These are phyloP conservation scores for Lota lota DNA, from an alignment of 2,113 vertebrate species.

Conservation along the genomic window DNA sequence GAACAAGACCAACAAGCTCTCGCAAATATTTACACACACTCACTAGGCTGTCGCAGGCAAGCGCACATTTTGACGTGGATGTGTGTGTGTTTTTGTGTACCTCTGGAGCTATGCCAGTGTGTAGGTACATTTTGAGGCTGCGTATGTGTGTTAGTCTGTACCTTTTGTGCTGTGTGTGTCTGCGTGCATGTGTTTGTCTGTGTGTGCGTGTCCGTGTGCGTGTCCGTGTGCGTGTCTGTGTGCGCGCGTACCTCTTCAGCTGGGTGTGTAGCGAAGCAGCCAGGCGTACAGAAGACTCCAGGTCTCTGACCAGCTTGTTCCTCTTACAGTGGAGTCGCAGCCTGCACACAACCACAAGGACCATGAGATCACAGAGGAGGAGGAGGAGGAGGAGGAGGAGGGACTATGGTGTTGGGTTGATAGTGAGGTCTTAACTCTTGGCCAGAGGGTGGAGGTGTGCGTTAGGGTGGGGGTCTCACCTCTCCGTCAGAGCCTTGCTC, in stretches of 20 bases:
- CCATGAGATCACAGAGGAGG: not conserved
- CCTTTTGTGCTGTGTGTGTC: not conserved
- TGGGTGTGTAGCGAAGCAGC: conserved; percentile 82
- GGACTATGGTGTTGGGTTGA: no score
- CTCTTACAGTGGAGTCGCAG: conserved; percentile 88
- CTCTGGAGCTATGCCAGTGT: no score
- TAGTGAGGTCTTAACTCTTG: no score
- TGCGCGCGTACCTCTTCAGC: conserved; percentile 82
- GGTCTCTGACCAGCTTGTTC: conserved; percentile 88
- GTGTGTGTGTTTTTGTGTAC: no score
- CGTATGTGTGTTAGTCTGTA: no score
- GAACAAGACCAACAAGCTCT: no score
- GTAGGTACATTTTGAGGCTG: no score
- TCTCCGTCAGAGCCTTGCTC: conserved; percentile 94
- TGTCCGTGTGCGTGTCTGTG: not conserved
- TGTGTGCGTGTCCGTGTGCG: not conserved
- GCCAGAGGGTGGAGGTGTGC: no score
- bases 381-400: no score
- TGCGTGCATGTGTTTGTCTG: not conserved
- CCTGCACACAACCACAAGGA: conserved; percentile 53
- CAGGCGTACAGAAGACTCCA: conserved; percentile 89
- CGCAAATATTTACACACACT: no score
- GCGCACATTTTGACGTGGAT: no score
- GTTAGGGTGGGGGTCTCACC: conserved; percentile 50
- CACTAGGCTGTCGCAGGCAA: no score